Conservation (phyloP, 2,888 invertebrate genomes). For the Morpho achilles region DNA sequence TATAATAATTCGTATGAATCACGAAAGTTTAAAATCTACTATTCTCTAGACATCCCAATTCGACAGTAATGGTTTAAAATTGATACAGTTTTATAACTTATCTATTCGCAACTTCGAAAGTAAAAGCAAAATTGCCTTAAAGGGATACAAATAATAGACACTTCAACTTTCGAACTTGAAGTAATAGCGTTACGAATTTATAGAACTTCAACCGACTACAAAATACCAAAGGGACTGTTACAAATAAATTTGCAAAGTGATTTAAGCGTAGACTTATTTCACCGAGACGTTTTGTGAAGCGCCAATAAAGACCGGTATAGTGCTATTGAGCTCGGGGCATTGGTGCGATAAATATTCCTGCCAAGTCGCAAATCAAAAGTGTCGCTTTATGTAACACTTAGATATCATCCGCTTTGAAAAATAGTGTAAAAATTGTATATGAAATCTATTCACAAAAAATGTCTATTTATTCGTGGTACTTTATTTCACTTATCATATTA, state of each 20-base stretch:
- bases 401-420: no score
- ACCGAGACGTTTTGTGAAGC: constrained; percentile 26
- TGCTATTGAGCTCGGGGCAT: constrained; percentile 34
- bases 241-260: constrained; percentile 27
- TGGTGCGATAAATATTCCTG: constrained; percentile 17
- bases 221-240: constrained; percentile 12
- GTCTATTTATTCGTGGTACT: no score
- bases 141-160: constrained; percentile 3
- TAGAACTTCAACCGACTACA: constrained; percentile 6
- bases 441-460: no score
- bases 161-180: neutral
- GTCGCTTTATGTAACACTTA: neutral
- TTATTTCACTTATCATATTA: no score
- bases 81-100: neutral
- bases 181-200: constrained; percentile 8
- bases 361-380: constrained; percentile 2
- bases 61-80: no score
- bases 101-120: neutral
- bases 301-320: constrained; percentile 39
- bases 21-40: no score
- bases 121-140: neutral
- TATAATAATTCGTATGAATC: no score
- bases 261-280: constrained; percentile 25
- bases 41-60: no score
- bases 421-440: no score